Conservation (phyloP, 2,888 invertebrate species). For the Diogma glabrata region DNA sequence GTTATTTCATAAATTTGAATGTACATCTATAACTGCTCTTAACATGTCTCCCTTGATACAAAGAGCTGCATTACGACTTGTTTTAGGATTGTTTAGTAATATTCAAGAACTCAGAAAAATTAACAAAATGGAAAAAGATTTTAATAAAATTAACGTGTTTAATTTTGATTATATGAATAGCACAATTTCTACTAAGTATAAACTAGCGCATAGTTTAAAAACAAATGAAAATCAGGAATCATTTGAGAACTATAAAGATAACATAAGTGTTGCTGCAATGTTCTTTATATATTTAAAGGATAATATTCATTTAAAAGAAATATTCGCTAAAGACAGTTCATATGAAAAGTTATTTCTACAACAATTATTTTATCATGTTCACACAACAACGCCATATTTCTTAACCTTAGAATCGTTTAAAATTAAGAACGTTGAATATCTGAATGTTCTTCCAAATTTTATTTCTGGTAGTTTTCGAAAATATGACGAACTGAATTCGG, state of each 20-base stretch:
- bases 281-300: conserved; percentile 49
- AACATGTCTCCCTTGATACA: conserved; percentile 49
- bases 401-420: no score
- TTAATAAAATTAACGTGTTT: conserved; percentile 25
- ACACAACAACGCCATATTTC: conserved; percentile 70
- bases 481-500: conserved; percentile 45
- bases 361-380: conserved; percentile 59
- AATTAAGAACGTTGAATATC: no score
- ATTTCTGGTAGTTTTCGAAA: conserved; percentile 88
- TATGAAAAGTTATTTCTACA: conserved; percentile 43
- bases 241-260: no score
- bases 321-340: conserved; percentile 23
- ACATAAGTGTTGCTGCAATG: conserved; percentile 50
- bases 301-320: conserved; percentile 41
- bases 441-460: no score
- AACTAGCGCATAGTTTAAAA: conserved; percentile 52
- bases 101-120: conserved; percentile 31
- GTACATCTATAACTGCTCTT: conserved; percentile 51
- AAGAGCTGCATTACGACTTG: conserved; percentile 52
- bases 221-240: conserved; percentile 57
- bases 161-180: conserved; percentile 32
- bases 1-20: conserved; percentile 67
- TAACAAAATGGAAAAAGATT: conserved; percentile 19
- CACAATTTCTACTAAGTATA: no score
- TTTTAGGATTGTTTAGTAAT: conserved; percentile 33